These are phyloP conservation scores for Cassiopea xamachana DNA, from an alignment of 30 jellyfish, hydroid and myxozoan species.

Conservation along the genomic window DNA sequence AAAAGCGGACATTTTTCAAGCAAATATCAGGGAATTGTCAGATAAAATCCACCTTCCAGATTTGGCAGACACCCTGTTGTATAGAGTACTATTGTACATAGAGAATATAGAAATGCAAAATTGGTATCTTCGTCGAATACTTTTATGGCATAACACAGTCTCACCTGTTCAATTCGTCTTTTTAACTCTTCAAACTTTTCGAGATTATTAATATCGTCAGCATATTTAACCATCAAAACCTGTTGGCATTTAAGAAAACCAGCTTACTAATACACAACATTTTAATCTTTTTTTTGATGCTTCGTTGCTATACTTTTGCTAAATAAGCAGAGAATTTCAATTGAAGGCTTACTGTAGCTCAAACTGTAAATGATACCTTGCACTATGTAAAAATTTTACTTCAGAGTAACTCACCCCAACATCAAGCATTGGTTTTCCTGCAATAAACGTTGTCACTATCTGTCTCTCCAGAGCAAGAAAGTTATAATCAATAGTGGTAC, in stretches of 20 bases:
- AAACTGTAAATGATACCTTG: neutral
- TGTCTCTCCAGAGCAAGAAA: conserved; percentile 72
- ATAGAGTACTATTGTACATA: neutral
- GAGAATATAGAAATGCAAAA: neutral
- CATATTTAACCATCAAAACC: conserved; percentile 11
- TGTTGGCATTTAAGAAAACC: neutral
- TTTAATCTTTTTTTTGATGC: neutral
- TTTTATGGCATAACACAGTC: neutral
- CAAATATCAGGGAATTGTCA: too few relatives aligned
- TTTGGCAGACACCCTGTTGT: neutral
- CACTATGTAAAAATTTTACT: neutral
- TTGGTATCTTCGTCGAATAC: neutral
- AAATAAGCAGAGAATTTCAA: too few relatives aligned
- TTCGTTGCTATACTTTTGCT: neutral
- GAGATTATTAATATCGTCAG: conserved; percentile 21
- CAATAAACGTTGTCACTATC: conserved; percentile 47
- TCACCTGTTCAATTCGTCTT: conserved; percentile 44
- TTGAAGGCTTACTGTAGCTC: neutral
- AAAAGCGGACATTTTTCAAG: too few relatives aligned
- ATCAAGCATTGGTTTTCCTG: conserved; percentile 62
- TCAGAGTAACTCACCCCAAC: conserved; percentile 10
- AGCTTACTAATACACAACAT: neutral
- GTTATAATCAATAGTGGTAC: conserved; percentile 68
- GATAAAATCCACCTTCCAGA: too few relatives aligned
- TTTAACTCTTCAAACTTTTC: conserved; percentile 32